phyloP scores from a whole-genome alignment of 2,888 invertebrate genomes.

The Pseudococcus longispinus region DNA sequence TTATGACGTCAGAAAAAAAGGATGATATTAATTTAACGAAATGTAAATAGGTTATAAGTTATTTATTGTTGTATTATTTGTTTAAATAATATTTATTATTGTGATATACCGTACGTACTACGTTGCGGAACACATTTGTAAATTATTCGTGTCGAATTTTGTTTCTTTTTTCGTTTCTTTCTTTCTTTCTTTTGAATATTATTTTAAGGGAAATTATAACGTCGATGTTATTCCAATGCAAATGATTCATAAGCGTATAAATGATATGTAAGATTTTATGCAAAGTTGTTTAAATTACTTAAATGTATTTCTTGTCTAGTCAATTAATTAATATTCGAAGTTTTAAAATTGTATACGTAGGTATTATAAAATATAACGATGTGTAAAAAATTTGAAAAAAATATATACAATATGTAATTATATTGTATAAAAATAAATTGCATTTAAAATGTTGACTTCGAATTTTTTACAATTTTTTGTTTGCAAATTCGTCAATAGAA shows the following conservation, averaged over 20 bases:
- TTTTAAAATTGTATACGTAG: background rate
- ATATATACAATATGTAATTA: slow-evolving; percentile 35
- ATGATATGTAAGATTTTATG: background rate
- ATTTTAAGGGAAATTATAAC: background rate
- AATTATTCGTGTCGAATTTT: background rate
- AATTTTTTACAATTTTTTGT: background rate
- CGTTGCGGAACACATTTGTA: background rate
- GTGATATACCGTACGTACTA: slow-evolving; percentile 4
- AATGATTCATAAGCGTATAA: background rate
- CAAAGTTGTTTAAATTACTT: background rate
- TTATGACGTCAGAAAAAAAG: background rate
- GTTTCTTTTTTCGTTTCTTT: slow-evolving; percentile 6
- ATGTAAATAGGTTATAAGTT: background rate
- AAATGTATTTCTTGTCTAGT: slow-evolving; percentile 19
- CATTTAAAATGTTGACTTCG: slow-evolving; percentile 9
- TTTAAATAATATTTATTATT: slow-evolving; percentile 34
- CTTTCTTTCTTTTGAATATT: background rate
- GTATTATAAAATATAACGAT: background rate
- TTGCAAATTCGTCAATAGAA: background rate
- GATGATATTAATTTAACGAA: background rate
- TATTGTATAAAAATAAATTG: slow-evolving; percentile 43
- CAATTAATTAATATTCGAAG: slow-evolving; percentile 13
- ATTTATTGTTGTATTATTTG: slow-evolving; percentile 31
- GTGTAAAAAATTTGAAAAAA: slow-evolving; percentile 22
- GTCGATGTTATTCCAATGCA: background rate